Base-by-base conservation (phyloP, 37 sponge, comb jelly and placozoan species). In the Crambe crambe region DNA sequence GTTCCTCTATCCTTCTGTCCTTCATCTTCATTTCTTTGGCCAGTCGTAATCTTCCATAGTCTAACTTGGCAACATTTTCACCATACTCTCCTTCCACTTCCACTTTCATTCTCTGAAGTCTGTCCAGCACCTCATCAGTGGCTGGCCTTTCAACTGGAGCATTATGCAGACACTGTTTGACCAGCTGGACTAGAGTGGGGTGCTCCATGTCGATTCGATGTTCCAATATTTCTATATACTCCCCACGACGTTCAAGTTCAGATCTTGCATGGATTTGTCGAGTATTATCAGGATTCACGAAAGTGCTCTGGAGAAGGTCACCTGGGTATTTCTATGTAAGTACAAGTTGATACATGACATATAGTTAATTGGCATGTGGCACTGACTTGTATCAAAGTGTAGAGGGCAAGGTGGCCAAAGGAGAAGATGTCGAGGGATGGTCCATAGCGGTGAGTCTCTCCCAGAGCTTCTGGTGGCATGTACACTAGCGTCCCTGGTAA, bases 171-270 rank as follows among this genome's bases (percentile, higher is more conserved):
- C 67, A 66, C 17, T 66, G 67, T 3, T 30, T 3, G 20, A 66
- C 37, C 17, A 66, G 34, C 3, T 15, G 67, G 2, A 30, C 67
- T 6, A 66, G 37, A 12, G 59, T 18, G 15, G 67, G 67, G 2
- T 66, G 67, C 4, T 18, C 15, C 6, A 5, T 17, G 35, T 37
- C 67, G 3, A 58, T 12, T 3, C 15, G 3, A 3, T 21, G 3
- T 2, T 66, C 67, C 37, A 66, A 26, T 15, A 35, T 3, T 26
- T 66, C 67, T 2, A 66, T 37, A 37, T 74, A 56, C 36, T 1
- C 35, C 34, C 27, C 35, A 26, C 74, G 74, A 17, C 74, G 57
- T 35, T 74, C 74, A 17, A 74, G 35, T 56, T 74, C 74, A 26
- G 56, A 43, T 20, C 74, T 56, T 31, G 35, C 35, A 2, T 30